Base-by-base conservation (phyloP, 2,888 invertebrate species). In the Cataglyphis livida region DNA sequence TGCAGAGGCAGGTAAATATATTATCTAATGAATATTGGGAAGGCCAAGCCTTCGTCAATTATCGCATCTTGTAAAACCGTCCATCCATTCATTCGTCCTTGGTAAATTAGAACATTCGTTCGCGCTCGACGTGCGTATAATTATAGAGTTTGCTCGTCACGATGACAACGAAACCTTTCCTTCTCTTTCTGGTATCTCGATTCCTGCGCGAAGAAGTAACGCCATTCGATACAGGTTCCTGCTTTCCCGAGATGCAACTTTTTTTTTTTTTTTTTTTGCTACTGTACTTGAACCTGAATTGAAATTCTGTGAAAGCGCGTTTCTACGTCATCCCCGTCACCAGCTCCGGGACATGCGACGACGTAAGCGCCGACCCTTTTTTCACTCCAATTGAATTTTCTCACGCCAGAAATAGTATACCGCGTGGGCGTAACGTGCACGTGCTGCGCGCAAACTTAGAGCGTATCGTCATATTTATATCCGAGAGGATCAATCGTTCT, bases 21-120 rank as follows among this genome's bases (percentile, higher is more conserved):
- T 25, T 35, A n/a, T 32, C 32, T 10, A 54, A 38, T n/a, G 68
- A 18, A 66, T 32, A 41, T 59, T 28, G 28, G 9, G 28, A 4
- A 25, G 54, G 54, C 54, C 28, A 12, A 38, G 84, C 84, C 86
- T 83, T 85, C 84, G 21, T 84, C 81, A 74, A 82, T 84, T 44
- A 83, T 88, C 81, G 57, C 71, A 82, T 82, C 83, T 82, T 71
- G 57, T 44, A 65, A 84, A 82, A 68, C 70, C 70, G 82, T 12
- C 10, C 57, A 9, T 25, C 38, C n/a, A 10, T 32, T 15, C 44
- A 41, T 32, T 81, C 87, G 91, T 89, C 93, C 93, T 93, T 93
- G 92, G 87, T 70, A 84, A 93, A 93, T 91, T 91, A 88, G 90
- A 92, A 92, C 91, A 91, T 90, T 92, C 92, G 91, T 90, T 89